Evolutionary conservation across 2,113 vertebrate genomes (phyloP).

Genomic region (Atherinomorus stipes): DNA sequence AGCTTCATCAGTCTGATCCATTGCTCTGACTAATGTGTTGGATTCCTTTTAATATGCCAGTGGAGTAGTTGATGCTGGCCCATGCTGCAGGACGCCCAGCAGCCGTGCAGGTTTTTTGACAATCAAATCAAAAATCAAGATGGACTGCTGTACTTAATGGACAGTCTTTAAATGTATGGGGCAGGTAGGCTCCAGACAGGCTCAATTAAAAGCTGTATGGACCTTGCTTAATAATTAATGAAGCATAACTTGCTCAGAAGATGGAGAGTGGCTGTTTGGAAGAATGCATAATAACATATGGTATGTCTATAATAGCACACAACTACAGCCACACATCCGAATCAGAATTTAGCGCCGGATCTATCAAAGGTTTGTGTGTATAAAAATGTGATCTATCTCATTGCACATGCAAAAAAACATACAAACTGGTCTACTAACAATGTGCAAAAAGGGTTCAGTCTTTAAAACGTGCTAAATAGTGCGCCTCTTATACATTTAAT

Average conservation of each 20-base stretch:
- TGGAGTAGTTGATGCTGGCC: slow-evolving; percentile 60
- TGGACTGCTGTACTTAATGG: slow-evolving; percentile 74
- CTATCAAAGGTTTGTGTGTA: no score
- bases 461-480: no score
- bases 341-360: no score
- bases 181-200: slow-evolving; percentile 74
- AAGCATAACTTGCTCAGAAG: slow-evolving; percentile 52
- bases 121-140: slow-evolving; percentile 76
- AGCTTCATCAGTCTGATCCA: neutral
- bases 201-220: slow-evolving; percentile 50
- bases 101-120: slow-evolving; percentile 74
- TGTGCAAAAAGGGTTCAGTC: no score
- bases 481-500: no score
- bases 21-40: slow-evolving; percentile 34
- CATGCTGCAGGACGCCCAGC: slow-evolving; percentile 56
- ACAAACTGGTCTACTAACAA: no score
- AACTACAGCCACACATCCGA: no score
- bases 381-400: no score
- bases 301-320: no score
- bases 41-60: slow-evolving; percentile 60
- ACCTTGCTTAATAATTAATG: slow-evolving; percentile 72
- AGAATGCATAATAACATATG: slow-evolving; percentile 2
- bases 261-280: slow-evolving; percentile 33
- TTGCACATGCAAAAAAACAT: no score
- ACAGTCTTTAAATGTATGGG: slow-evolving; percentile 77